Conservation (phyloP, 1,140 invertebrate species). For the Drosophila biarmipes region DNA sequence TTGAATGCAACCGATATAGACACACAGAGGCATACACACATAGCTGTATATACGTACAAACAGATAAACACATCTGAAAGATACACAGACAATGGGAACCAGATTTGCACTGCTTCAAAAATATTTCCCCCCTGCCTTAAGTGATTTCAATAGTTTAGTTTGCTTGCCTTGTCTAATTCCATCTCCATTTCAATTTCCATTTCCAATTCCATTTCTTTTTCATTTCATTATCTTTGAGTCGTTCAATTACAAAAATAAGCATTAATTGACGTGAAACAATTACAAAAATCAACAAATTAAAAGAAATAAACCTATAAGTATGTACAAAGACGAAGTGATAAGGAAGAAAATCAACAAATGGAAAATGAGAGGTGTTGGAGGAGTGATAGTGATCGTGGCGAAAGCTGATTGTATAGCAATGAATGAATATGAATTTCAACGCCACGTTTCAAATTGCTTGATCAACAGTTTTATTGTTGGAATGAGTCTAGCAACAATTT, state of each 20-base stretch:
- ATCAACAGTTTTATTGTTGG: not conserved
- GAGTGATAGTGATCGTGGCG: slow-evolving; percentile 3
- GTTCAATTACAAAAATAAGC: slow-evolving; percentile 17
- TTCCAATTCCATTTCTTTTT: not conserved
- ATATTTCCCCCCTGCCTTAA: not conserved
- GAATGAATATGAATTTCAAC: slow-evolving; percentile 4
- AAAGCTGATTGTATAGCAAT: slow-evolving; percentile 15
- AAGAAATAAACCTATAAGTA: not conserved
- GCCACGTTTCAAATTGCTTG: not conserved
- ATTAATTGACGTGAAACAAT: slow-evolving; percentile 15
- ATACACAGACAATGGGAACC: slow-evolving; percentile 4
- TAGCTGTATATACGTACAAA: not conserved
- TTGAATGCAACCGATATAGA: slow-evolving; percentile 38
- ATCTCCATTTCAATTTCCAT: no score
- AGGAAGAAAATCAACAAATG: not conserved
- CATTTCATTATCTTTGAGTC: not conserved
- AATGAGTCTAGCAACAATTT: not conserved
- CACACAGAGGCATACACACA: slow-evolving; percentile 6
- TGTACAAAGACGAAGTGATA: not conserved
- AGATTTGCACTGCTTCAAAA: slow-evolving; percentile 5
- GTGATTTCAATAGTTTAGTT: not conserved
- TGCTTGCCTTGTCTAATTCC: slow-evolving; percentile 1
- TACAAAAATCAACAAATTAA: slow-evolving; percentile 1
- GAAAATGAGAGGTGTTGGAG: not conserved
- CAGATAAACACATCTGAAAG: slow-evolving; percentile 7